Evolutionary conservation across 2,113 vertebrate species (phyloP).

Genomic region (Indicator maculatus): DNA sequence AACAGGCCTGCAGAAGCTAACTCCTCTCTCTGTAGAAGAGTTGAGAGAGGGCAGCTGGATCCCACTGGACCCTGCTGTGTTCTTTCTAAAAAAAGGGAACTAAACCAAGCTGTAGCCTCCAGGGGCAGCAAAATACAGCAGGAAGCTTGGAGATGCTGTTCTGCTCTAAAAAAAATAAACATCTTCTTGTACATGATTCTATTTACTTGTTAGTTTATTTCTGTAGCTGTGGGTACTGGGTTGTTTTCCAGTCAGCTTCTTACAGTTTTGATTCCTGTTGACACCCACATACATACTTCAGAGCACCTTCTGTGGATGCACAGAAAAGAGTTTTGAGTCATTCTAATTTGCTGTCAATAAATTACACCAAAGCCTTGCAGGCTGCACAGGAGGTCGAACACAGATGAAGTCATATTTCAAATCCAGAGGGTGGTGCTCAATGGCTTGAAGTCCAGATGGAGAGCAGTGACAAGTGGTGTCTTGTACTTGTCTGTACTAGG

Average conservation of each 20-base stretch:
- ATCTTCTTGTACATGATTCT: conserved; percentile 16
- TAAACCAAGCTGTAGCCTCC: conserved; percentile 39
- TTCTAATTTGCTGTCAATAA: background rate
- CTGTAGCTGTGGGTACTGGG: background rate
- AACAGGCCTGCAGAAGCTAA: background rate
- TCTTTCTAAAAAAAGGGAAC: conserved; percentile 66
- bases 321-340: background rate
- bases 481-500: no score
- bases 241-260: background rate
- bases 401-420: background rate
- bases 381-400: background rate
- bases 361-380: background rate
- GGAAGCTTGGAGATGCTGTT: conserved; percentile 39
- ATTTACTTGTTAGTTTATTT: conserved; percentile 55
- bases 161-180: conserved; percentile 28
- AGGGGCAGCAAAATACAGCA: conserved; percentile 65
- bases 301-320: background rate
- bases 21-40: background rate
- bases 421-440: background rate
- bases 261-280: conserved; percentile 29
- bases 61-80: conserved; percentile 68
- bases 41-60: conserved; percentile 65
- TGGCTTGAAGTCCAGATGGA: no score
- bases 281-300: background rate
- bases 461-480: no score